Evolutionary conservation across 53 echinoderm and acorn worm genomes (phyloP), one percentile per base, ranked within the genome.

Genomic region (Arbacia lixula): DNA sequence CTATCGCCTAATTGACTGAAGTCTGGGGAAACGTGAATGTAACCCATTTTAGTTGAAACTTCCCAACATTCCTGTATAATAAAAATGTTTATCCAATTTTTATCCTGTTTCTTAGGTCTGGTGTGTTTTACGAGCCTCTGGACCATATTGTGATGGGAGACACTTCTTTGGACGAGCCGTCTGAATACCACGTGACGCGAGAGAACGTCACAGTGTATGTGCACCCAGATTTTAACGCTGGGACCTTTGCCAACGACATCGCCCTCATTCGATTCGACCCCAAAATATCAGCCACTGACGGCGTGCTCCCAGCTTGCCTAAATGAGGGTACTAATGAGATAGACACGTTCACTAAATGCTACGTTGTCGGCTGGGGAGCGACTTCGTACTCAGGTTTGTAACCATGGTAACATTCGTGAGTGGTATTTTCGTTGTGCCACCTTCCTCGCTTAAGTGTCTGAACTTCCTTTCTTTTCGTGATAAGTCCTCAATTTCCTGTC

Each of bases 231-330:
- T 76, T 76, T 22, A 57, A 76, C 16, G n/a, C 76, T 20, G 54
- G 32, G 35, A 56, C 76, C 4, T 76, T 76, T 25, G 57, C 57
- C 76, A 36, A 76, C 24, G 76, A 76, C 29, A 76, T 76, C 57
- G 76, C 76, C 34, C 36, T 76, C 33, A 36, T 76, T 12, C 55
- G 57, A 19, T 54, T 76, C 39, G 76, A 76, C 55, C 76, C 76
- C 8, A 32, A 33, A 8, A 37, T 76, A 2, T 35, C 4, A 12
- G 32, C 54, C 2, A 55, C 31, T 21, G 33, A 19, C 10, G 76
- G 55, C 19, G 76, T 76, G 8, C 36, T 37, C 6, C 57, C 76
- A 2, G 55, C 57, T 0, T 76, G 76, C 56, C 56, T 76, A 11
- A 76, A 76, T 11, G 76, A 54, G 34, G 76, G 39, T 20, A 56